Conservation (phyloP, 2,113 vertebrate genomes). For the Girardinichthys multiradiatus region DNA sequence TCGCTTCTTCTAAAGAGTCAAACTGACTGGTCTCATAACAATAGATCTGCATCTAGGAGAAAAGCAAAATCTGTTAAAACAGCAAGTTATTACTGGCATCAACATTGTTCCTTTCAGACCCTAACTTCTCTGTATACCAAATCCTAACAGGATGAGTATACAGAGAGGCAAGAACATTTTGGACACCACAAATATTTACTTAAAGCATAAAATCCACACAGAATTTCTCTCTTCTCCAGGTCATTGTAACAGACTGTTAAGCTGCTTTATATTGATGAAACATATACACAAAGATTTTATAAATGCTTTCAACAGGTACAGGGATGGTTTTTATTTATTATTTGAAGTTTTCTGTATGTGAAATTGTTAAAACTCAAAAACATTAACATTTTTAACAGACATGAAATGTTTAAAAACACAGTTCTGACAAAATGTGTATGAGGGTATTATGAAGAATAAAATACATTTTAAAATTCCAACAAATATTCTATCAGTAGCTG, state of each 20-base stretch:
- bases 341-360: background rate
- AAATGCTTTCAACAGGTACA: background rate
- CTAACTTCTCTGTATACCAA: background rate
- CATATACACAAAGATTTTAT: background rate
- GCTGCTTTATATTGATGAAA: background rate
- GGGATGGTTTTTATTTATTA: too few species aligned
- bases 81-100: background rate
- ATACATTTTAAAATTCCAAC: too few species aligned
- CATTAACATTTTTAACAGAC: too few species aligned
- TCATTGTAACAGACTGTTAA: background rate
- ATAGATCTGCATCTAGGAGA: conserved; percentile 95
- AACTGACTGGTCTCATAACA: conserved; percentile 87
- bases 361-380: too few species aligned
- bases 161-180: background rate
- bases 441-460: too few species aligned
- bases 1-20: conserved; percentile 85
- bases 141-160: background rate
- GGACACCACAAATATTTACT: background rate
- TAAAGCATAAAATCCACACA: background rate
- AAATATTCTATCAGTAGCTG: too few species aligned
- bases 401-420: too few species aligned
- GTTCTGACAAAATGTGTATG: too few species aligned
- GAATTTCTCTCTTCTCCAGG: background rate
- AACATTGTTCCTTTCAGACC: background rate
- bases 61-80: background rate